Evolutionary conservation across 2,113 vertebrate genomes (phyloP), one percentile per base, ranked within the genome.

Genomic region (Oncorhynchus masou): DNA sequence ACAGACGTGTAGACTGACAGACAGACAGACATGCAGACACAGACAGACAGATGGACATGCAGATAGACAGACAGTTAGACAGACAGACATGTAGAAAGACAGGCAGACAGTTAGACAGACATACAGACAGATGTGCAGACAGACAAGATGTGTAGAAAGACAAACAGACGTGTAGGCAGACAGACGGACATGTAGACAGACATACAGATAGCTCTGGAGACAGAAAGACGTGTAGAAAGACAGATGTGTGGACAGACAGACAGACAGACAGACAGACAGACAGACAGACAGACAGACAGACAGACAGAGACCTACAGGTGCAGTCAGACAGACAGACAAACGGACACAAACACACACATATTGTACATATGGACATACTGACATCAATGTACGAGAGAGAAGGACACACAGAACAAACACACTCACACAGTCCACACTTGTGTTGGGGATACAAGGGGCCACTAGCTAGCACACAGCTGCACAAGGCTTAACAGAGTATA

Each of bases 371-470:
- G 51, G 13, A 16, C 51, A 54, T 7, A 45, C 16, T 19, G 16
- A 54, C 39, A 45, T 45, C 39, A 16, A 54, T 54, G 51, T 19
- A 54, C 16, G 3, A 54, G 51, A 54, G 51, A 19, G 51, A 54
- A 54, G 5, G 51, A 54, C 78, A 80, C 83, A 83, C 39, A 0
- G 6, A 87, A 81, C 49, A 77, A 83, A 75, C 48, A 31, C 65
- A 22, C 48, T 22, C 9, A 15, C 45, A 29, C 34, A 20, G 51
- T 54, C 51, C 29, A 6, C 48, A 20, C 74, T 84, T 86, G 80
- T 84, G 86, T 86, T 84, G 86, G 83, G 87, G 87, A 88, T 86
- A 86, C 83, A 83, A 65, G 74, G 86, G 85, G 84, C 85, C 73
- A 76, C 82, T 77, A 68, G 75, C 75, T 87, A 81, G 77, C 88